A percentile compares a stretch with the other conserved stretches of the same genome.
Evolutionary conservation across 2,797 vertebrate genomes (phyloP).

Genomic region (Lerista edwardsae): DNA sequence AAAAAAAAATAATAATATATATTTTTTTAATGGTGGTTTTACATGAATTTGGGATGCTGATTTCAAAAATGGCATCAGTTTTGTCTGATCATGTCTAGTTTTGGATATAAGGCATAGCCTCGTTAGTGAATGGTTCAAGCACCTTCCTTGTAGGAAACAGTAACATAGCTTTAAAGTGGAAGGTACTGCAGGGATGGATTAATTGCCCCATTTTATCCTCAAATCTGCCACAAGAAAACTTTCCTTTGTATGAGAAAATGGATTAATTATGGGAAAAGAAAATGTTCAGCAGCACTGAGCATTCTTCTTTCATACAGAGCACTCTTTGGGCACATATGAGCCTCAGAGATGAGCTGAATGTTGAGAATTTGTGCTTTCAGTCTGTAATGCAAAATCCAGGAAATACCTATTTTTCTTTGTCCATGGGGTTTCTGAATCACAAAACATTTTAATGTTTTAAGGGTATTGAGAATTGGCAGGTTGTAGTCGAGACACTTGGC

Average conservation of each 20-base stretch:
- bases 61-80: too few relatives aligned
- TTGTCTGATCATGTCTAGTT: too few relatives aligned
- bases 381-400: neutral
- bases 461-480: neutral
- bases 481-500: neutral
- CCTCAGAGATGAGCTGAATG: constrained; percentile 40
- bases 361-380: constrained; percentile 31
- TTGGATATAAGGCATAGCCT: too few relatives aligned
- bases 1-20: too few relatives aligned
- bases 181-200: constrained; percentile 57
- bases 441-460: neutral
- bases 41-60: too few relatives aligned
- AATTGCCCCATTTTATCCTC: constrained; percentile 65
- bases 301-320: constrained; percentile 19
- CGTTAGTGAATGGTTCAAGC: too few relatives aligned
- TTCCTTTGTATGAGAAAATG: constrained; percentile 72
- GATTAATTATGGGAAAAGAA: constrained; percentile 61
- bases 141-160: too few relatives aligned
- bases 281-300: constrained; percentile 34
- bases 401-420: neutral
- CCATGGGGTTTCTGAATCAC: neutral
- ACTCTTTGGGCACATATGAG: constrained; percentile 48
- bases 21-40: too few relatives aligned
- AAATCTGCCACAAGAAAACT: constrained; percentile 58
- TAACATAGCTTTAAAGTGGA: constrained; percentile 62